Evolutionary conservation across 2,113 vertebrate species (phyloP).

Genomic region (Dasypus novemcinctus): DNA sequence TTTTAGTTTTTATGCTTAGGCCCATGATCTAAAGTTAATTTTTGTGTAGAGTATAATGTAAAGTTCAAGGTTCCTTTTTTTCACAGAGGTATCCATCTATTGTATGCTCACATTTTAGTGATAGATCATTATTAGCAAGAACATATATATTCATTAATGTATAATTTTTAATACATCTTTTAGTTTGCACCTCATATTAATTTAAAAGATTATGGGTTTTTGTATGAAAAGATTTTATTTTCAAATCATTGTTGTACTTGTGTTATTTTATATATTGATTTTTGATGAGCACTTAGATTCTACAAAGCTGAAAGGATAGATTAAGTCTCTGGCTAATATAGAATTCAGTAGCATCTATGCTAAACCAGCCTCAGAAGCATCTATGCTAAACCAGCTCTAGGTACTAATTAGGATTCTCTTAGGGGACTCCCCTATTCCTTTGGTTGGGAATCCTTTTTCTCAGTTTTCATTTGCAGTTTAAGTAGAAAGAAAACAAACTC

Average conservation of each 20-base stretch:
- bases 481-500: neutral
- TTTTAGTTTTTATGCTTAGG: neutral
- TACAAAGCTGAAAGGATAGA: neutral
- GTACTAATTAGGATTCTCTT: neutral
- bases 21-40: neutral
- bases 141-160: neutral
- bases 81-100: neutral
- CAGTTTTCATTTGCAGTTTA: constrained; percentile 31
- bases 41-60: constrained; percentile 1
- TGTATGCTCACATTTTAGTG: neutral
- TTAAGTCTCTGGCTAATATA: neutral
- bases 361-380: neutral
- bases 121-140: neutral
- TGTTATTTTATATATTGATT: constrained; percentile 17
- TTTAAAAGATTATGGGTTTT: constrained; percentile 28
- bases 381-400: neutral
- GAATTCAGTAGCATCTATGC: neutral
- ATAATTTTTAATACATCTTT: neutral
- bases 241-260: neutral
- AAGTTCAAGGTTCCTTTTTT: neutral
- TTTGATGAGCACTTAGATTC: constrained; percentile 22
- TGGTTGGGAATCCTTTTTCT: neutral
- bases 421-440: neutral
- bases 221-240: neutral
- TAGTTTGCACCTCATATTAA: neutral